Base-by-base conservation (phyloP, 2,113 vertebrate species). In the Istiophorus platypterus region DNA sequence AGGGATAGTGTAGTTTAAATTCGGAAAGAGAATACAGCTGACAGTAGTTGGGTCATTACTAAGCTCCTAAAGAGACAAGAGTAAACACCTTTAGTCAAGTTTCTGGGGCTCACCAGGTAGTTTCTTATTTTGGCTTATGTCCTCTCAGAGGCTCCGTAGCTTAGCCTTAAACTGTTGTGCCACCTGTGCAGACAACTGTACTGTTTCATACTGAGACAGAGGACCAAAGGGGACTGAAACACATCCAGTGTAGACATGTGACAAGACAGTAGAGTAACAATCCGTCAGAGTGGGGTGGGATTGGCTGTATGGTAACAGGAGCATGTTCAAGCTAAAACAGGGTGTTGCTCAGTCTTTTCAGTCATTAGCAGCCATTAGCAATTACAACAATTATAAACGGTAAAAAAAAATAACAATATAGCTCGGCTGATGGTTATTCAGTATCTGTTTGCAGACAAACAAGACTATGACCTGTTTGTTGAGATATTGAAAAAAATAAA, bases 331-430 rank as follows among this genome's bases (percentile, higher is more conserved):
- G 34, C 10, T 58, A 41, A 13, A 42, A 70, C 47, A 52, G 10
- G 52, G 9, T 29, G 15, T 61, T 15, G 39, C 69, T 64, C 61
- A 80, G 78, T 57, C 37, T 58, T 56, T 47, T 52, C 5, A 34
- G 64, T 5, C 15, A 45, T 69, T 47, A 75, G 64, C 72, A 62
- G 63, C 64, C 45, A 75, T 52, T 42, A 45, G n/a, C 34, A 68
- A 9, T n/a, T 61, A 20, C 1, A 49, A 49, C 5, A 66, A 65
- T 8, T n/a, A 54, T 2, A 31, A 22, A 47, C 45, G 62, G 9
- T 7, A 34, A 15, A 51, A 29, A 7, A 45, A 7, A 7, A 0
- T 29, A 13, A 49, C 6, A 22, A 20, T 7, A 12, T 5, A 14
- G 39, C 24, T 3, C 15, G 1, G 52, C 74, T 11, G 27, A 54